Evolutionary conservation across 2,888 invertebrate genomes (phyloP).

Genomic region (Drosophila falleni): DNA sequence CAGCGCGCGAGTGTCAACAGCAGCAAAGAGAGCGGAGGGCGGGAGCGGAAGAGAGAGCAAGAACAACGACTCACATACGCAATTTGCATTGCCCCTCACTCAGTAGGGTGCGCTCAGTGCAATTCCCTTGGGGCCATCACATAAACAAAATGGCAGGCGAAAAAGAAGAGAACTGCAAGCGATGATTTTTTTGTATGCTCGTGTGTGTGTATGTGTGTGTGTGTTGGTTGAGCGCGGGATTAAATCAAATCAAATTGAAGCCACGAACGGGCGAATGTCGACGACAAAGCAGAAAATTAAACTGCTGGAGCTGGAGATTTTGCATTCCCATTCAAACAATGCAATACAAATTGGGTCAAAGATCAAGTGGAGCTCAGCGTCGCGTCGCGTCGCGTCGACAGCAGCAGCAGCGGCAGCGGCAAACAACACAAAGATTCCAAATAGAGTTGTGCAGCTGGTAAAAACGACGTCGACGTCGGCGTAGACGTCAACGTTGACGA

Average conservation of each 20-base stretch:
- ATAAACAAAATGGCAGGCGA: slow-evolving; percentile 55
- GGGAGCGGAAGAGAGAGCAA: not conserved
- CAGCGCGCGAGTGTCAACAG: slow-evolving; percentile 65
- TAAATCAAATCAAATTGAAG: slow-evolving; percentile 77
- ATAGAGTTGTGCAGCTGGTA: slow-evolving; percentile 68
- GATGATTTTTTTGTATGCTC: slow-evolving; percentile 37
- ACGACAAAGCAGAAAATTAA: slow-evolving; percentile 73
- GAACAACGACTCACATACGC: slow-evolving; percentile 30
- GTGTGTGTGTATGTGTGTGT: slow-evolving; percentile 16
- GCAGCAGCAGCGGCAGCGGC: slow-evolving; percentile 26
- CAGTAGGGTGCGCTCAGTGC: slow-evolving; percentile 19
- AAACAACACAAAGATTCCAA: slow-evolving; percentile 57
- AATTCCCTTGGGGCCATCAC: slow-evolving; percentile 33
- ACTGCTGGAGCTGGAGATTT: slow-evolving; percentile 65
- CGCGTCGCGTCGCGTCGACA: slow-evolving; percentile 42
- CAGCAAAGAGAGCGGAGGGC: slow-evolving; percentile 32
- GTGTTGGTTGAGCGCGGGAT: slow-evolving; percentile 44
- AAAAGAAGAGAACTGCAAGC: slow-evolving; percentile 31
- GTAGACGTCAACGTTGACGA: slow-evolving; percentile 20
- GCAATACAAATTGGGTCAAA: slow-evolving; percentile 81
- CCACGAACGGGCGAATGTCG: slow-evolving; percentile 55
- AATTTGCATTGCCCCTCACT: slow-evolving; percentile 56
- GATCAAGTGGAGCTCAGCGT: slow-evolving; percentile 80
- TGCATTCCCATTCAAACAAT: slow-evolving; percentile 76
- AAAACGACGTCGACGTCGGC: slow-evolving; percentile 29